These are phyloP conservation scores for Brachyhypopomus gauderio DNA, from an alignment of 2,113 vertebrate genomes.

Conservation along the genomic window DNA sequence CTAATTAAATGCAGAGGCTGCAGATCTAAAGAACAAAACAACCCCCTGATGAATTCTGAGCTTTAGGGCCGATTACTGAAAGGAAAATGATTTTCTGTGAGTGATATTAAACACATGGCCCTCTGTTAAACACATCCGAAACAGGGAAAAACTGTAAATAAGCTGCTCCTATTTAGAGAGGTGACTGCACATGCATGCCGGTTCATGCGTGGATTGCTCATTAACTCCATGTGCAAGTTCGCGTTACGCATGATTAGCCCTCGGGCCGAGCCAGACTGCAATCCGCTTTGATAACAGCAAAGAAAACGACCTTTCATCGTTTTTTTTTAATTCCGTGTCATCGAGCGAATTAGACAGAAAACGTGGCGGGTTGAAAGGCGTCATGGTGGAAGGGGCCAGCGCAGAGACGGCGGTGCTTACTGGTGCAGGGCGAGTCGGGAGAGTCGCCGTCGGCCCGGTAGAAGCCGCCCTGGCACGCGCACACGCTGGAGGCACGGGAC, in stretches of 20 bases:
- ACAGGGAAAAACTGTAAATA: slow-evolving; percentile 14
- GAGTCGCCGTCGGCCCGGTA: slow-evolving; percentile 90
- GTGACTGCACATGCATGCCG: slow-evolving; percentile 24
- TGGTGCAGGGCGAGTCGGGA: slow-evolving; percentile 89
- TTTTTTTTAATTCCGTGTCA: slow-evolving; percentile 34
- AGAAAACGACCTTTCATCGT: slow-evolving; percentile 33
- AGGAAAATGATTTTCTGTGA: slow-evolving; percentile 10
- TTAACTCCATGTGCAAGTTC: slow-evolving; percentile 34
- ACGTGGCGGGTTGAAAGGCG: neutral
- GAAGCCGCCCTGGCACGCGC: slow-evolving; percentile 88
- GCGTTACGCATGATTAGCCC: slow-evolving; percentile 27
- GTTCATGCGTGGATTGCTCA: slow-evolving; percentile 33
- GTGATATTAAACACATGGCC: slow-evolving; percentile 30
- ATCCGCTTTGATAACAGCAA: slow-evolving; percentile 32
- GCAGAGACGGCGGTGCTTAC: slow-evolving; percentile 73
- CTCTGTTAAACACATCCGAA: slow-evolving; percentile 3
- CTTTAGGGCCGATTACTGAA: slow-evolving; percentile 31
- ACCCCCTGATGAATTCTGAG: slow-evolving; percentile 31
- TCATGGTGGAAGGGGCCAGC: too few species aligned
- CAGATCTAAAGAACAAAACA: slow-evolving; percentile 26
- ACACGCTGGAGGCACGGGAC: slow-evolving; percentile 83
- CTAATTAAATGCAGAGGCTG: slow-evolving; percentile 53
- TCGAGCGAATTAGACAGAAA: slow-evolving; percentile 32
- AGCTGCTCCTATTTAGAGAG: neutral
- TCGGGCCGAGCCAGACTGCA: slow-evolving; percentile 20